A percentile compares a stretch with the other conserved stretches of the same genome.
phyloP scores from a whole-genome alignment of 2,113 vertebrate genomes.

The Nesogale talazaci region DNA sequence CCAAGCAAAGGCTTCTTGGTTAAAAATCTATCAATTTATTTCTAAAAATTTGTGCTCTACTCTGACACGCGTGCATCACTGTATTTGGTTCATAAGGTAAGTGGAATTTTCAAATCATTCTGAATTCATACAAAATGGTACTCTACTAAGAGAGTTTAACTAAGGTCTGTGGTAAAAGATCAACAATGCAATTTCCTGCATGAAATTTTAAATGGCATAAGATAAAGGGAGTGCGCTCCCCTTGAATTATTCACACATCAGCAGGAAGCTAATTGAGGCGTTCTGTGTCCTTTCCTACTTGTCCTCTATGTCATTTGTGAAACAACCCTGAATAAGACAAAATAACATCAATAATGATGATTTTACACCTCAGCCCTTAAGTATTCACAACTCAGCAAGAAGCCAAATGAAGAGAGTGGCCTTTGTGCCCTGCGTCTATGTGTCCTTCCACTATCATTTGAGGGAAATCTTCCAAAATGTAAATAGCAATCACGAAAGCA shows the following conservation, averaged over 20 bases:
- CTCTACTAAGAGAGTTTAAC: neutral
- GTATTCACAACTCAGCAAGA: constrained; percentile 72
- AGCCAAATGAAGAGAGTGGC: constrained; percentile 30
- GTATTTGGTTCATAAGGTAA: neutral
- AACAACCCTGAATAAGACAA: constrained; percentile 38
- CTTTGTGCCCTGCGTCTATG: constrained; percentile 43
- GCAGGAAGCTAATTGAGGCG: constrained; percentile 29
- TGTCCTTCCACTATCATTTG: neutral
- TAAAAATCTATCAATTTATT: neutral
- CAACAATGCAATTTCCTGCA: neutral
- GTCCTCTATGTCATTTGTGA: constrained; percentile 39
- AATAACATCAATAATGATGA: constrained; percentile 43
- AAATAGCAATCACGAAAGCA: neutral
- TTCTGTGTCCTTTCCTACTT: constrained; percentile 37
- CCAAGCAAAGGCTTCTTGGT: neutral
- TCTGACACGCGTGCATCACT: too few species aligned
- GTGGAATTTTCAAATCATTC: constrained; percentile 39
- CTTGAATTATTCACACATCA: constrained; percentile 35
- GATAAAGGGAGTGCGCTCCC: neutral
- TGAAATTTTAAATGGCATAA: neutral
- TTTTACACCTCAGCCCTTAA: constrained; percentile 53
- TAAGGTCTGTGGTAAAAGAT: neutral
- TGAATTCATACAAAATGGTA: neutral
- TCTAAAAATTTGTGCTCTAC: neutral
- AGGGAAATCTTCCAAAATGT: constrained; percentile 38